phyloP scores from a whole-genome alignment of 2,888 invertebrate genomes.

The Acrobasis repandana region DNA sequence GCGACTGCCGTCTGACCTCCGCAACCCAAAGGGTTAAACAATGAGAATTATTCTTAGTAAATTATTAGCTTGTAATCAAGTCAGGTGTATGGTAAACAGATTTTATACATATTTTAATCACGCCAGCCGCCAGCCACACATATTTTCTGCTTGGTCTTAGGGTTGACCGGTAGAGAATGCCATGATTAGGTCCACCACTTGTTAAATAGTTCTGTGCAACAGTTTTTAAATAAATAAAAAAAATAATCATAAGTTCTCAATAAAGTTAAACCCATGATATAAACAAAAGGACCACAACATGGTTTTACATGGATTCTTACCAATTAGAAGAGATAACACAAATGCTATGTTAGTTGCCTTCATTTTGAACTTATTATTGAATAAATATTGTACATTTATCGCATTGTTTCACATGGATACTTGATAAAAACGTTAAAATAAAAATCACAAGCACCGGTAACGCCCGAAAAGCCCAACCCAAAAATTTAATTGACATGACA shows the following conservation, averaged over 20 bases:
- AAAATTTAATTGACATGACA: no score
- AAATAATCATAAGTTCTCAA: neutral
- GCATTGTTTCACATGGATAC: neutral
- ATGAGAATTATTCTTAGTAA: no score
- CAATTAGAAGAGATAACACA: neutral
- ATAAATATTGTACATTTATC: neutral
- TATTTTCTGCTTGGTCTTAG: no score
- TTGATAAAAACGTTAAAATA: neutral
- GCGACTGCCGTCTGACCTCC: no score
- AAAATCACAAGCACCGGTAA: neutral
- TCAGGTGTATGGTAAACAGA: no score
- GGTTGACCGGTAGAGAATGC: no score
- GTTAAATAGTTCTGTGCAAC: no score
- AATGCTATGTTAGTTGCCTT: neutral
- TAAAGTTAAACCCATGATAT: neutral
- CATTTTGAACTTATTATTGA: neutral
- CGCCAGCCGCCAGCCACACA: no score
- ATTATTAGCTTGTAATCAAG: no score
- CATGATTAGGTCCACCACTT: no score
- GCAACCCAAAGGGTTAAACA: no score
- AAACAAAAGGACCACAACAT: neutral
- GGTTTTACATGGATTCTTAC: neutral
- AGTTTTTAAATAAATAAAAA: neutral
- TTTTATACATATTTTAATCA: no score
- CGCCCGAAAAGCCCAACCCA: neutral